phyloP scores from a whole-genome alignment of 2,113 vertebrate species.

The Climacteris rufus region DNA sequence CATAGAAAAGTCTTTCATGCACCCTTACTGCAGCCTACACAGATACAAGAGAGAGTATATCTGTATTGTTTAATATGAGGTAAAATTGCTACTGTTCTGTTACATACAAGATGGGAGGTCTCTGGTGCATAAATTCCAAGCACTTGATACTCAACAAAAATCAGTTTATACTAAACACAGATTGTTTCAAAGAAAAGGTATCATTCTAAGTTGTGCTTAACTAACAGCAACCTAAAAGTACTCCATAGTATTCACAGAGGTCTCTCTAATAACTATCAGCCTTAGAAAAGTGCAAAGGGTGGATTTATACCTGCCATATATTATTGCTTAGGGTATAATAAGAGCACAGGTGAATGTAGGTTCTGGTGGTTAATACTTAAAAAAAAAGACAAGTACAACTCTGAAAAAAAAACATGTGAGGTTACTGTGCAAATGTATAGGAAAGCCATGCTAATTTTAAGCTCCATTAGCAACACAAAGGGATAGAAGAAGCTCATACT shows the following conservation, averaged over 20 bases:
- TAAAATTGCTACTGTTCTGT: slow-evolving; percentile 27
- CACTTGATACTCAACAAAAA: slow-evolving; percentile 31
- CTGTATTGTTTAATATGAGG: not conserved
- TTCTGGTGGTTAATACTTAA: not conserved
- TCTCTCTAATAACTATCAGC: not conserved
- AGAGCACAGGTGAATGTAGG: not conserved
- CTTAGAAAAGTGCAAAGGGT: not conserved
- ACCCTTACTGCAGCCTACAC: slow-evolving; percentile 2
- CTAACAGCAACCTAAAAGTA: not conserved
- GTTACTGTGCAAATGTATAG: not conserved
- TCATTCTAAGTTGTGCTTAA: not conserved
- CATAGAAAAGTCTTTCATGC: not conserved
- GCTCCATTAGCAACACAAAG: not conserved
- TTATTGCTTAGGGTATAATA: not conserved
- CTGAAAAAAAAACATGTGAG: not conserved
- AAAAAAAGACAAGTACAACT: not conserved
- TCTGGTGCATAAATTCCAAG: not conserved
- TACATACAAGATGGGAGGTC: not conserved
- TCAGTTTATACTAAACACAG: not conserved
- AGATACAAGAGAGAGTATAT: not conserved
- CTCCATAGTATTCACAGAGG: not conserved
- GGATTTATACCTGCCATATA: not conserved
- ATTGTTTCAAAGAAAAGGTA: not conserved
- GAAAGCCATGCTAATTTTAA: not conserved
- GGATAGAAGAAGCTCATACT: not conserved